phyloP scores from a whole-genome alignment of 2,888 invertebrate genomes.

The Drosophila recens region DNA sequence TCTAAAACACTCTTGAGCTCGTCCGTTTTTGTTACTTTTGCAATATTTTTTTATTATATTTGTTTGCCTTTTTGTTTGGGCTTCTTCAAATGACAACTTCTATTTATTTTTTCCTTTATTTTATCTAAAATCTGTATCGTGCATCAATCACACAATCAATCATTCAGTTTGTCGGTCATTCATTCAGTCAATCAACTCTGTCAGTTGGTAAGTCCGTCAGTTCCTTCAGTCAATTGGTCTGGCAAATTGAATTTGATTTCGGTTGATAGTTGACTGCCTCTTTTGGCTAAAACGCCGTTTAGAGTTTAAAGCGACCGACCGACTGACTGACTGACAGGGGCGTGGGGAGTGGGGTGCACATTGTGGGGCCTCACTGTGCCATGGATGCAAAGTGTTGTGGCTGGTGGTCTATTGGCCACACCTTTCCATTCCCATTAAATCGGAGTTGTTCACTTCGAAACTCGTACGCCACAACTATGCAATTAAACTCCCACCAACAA shows the following conservation, averaged over 20 bases:
- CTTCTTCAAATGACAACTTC: constrained; percentile 29
- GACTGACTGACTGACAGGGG: not conserved
- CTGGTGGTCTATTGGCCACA: constrained; percentile 17
- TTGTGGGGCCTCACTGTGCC: constrained; percentile 12
- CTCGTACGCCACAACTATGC: constrained; percentile 64
- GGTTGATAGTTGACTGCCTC: constrained; percentile 53
- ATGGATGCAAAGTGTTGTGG: constrained; percentile 17
- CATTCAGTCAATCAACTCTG: constrained; percentile 26
- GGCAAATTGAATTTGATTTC: constrained; percentile 73
- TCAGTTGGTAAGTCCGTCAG: constrained; percentile 38
- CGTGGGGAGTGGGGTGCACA: not conserved
- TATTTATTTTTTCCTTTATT: not conserved
- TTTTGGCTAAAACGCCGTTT: constrained; percentile 70
- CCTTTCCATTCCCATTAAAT: constrained; percentile 57
- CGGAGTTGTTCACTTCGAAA: constrained; percentile 46
- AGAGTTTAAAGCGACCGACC: constrained; percentile 42
- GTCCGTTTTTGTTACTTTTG: constrained; percentile 69
- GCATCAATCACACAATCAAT: constrained; percentile 34
- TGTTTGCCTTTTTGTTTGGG: constrained; percentile 65
- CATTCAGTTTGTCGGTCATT: constrained; percentile 43
- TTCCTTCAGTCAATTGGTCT: constrained; percentile 62
- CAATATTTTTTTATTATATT: constrained; percentile 81
- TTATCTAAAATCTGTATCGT: constrained; percentile 13
- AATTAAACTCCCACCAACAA: constrained; percentile 47
- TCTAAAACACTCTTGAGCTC: constrained; percentile 82